These are phyloP conservation scores for Ligdia adustata DNA, from an alignment of 2,888 invertebrate species.

Conservation along the genomic window DNA sequence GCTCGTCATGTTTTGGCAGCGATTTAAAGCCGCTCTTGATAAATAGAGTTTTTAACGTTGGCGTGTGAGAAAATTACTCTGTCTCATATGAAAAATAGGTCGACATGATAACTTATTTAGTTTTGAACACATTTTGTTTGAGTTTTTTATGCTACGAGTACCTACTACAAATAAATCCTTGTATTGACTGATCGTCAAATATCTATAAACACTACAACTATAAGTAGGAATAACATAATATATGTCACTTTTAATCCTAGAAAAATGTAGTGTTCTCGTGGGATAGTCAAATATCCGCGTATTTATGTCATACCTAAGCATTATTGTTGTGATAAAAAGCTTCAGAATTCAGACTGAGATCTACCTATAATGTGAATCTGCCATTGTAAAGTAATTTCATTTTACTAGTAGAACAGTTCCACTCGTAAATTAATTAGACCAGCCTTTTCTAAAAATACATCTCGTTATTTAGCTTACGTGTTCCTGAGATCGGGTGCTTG, in stretches of 20 bases:
- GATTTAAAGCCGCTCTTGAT: conserved; percentile 35
- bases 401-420: background rate
- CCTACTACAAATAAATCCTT: too few relatives aligned
- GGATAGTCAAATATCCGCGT: too few relatives aligned
- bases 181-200: too few relatives aligned
- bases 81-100: conserved; percentile 10
- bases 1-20: conserved; percentile 47
- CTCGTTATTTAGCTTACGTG: conserved; percentile 21
- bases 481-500: conserved; percentile 24
- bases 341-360: too few relatives aligned
- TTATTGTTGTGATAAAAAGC: too few relatives aligned
- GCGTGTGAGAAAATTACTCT: conserved; percentile 23
- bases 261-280: too few relatives aligned
- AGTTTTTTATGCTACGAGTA: background rate
- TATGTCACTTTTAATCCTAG: too few relatives aligned
- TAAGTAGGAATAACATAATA: too few relatives aligned
- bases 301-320: too few relatives aligned
- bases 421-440: conserved; percentile 20
- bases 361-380: too few relatives aligned
- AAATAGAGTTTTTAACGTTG: conserved; percentile 37
- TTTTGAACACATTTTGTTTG: conserved; percentile 1
- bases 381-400: conserved; percentile 1
- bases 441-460: conserved; percentile 33
- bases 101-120: conserved; percentile 2
- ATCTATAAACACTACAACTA: too few relatives aligned